Conservation (phyloP, 2,797 vertebrate species). For the Sciaenops ocellatus region DNA sequence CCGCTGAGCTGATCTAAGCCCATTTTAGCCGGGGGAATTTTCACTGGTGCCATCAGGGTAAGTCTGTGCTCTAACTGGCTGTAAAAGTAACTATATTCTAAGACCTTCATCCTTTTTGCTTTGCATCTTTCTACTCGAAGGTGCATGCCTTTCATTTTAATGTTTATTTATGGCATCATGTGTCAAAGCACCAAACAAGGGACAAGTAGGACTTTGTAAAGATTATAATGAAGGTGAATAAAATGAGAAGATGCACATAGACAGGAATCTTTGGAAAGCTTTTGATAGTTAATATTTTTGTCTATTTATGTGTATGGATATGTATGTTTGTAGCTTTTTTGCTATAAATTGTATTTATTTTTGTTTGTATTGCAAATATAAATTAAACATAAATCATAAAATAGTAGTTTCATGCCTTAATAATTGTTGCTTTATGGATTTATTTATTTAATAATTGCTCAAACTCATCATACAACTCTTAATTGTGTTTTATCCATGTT, state of each 20-base stretch:
- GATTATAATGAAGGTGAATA: background rate
- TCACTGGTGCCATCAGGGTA: background rate
- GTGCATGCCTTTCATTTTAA: background rate
- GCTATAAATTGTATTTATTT: too few species aligned
- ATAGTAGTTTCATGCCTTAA: too few species aligned
- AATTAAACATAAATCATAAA: background rate
- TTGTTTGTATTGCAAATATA: background rate
- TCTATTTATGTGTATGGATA: background rate
- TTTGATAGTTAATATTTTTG: background rate
- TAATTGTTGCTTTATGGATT: background rate
- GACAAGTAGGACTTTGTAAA: background rate
- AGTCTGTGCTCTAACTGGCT: background rate
- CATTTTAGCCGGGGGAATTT: background rate
- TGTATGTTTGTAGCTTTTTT: background rate
- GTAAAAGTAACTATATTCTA: background rate
- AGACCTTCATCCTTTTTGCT: background rate
- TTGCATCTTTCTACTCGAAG: background rate
- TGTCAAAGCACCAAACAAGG: background rate
- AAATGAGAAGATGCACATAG: background rate
- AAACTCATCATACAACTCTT: background rate
- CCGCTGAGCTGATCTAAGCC: conserved; percentile 24
- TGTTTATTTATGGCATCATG: background rate
- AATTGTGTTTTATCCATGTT: background rate
- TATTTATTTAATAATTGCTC: background rate
- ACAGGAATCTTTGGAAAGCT: background rate